Conservation (phyloP, 30 jellyfish, hydroid and myxozoan species). For the Rhopilema esculentum region DNA sequence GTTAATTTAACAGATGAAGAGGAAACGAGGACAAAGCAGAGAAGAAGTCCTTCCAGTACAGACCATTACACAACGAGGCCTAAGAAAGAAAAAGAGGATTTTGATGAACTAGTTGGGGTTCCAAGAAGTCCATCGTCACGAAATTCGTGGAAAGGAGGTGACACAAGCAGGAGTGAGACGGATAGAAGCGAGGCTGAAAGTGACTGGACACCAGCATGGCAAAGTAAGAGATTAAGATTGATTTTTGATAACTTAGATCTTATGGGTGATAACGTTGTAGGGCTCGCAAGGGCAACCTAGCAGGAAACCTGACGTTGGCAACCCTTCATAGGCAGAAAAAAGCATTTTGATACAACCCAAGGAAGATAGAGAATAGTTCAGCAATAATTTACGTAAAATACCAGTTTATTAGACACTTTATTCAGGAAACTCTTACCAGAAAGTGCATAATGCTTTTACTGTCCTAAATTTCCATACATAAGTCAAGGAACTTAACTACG, state of each 20-base stretch:
- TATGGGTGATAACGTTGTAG: neutral
- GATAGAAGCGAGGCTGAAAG: slow-evolving; percentile 44
- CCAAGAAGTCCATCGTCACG: slow-evolving; percentile 52
- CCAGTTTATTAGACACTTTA: too few species aligned
- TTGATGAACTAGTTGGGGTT: slow-evolving; percentile 21
- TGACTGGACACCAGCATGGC: neutral
- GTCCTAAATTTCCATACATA: too few species aligned
- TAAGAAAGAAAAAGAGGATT: neutral
- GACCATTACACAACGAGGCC: neutral
- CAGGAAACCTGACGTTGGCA: too few species aligned
- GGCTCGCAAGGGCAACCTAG: neutral
- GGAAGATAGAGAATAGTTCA: too few species aligned
- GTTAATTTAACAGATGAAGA: too few species aligned
- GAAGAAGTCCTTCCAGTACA: neutral
- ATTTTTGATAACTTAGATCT: neutral
- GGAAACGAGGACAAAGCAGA: too few species aligned
- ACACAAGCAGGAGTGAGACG: slow-evolving; percentile 26
- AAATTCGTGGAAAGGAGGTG: slow-evolving; percentile 36
- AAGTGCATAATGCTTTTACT: too few species aligned
- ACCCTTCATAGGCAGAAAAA: too few species aligned
- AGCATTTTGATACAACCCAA: too few species aligned
- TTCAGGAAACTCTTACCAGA: too few species aligned
- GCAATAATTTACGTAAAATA: too few species aligned
- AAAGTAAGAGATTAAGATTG: neutral
- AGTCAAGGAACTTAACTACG: too few species aligned